Evolutionary conservation across 2,888 invertebrate genomes (phyloP), one percentile per base, ranked within the genome.

Genomic region (Rhorus exstirpatorius): DNA sequence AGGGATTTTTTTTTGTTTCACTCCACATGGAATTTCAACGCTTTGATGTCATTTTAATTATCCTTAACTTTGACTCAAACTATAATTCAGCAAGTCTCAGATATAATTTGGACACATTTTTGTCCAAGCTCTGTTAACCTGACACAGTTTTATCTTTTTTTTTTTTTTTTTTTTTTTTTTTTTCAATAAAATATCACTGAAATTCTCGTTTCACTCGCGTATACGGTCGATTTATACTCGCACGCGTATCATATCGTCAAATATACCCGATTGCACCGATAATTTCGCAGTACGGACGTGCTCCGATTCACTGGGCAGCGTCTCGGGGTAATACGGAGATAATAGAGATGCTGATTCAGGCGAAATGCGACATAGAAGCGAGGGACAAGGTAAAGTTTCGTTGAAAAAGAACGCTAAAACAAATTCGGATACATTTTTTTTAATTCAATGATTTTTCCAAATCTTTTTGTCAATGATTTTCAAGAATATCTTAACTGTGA

Each of bases 251-350:
- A 31, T 61, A 75, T 55, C 55, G 41, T 68, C 67, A 41, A 35
- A 12, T 3, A 17, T 35, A 35, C 26, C 21, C 24, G 53, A 41
- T 21, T 41, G 53, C 26, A 55, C 6, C 38, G 51, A 79, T 79
- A 68, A 75, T 82, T 82, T 61, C 60, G 24, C 46, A 96, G 96
- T 96, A 96, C 90, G 96, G 96, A 19, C 93, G 96, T 76, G 96
- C 96, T 7, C 96, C 96, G 10, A 95, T 96, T 84, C 96, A 96
- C 90, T 96, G 96, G 96, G 96, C 96, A 10, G 95, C 96, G 0
- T 96, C 96, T 65, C 93, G 95, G 78, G 96, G 96, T 51, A 96
- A 96, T 90, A 95, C 95, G 19, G 96, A 96, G 86, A 96, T 96
- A 75, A 95, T 96, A 92, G 95, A 95, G 86, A 94, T 96, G 93